Conservation (phyloP, 2,888 invertebrate species). For the Galeopsomyia nigrocyanea region DNA sequence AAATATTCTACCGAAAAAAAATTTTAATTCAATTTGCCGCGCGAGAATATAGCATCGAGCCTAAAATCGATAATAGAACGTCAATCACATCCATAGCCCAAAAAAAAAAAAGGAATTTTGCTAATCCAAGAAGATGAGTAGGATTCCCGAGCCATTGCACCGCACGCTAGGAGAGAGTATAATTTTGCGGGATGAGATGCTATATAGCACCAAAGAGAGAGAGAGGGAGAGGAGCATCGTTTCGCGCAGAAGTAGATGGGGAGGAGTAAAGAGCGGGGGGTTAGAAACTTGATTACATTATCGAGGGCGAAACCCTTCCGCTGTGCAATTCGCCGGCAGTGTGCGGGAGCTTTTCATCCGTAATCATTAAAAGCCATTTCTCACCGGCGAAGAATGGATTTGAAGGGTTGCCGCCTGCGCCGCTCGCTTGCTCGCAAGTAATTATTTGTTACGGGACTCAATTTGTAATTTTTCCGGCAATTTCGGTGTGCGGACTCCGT, state of each 20-base stretch:
- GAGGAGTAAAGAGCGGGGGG: conserved; percentile 20
- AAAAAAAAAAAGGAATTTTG: not conserved
- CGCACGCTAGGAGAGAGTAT: too few relatives aligned
- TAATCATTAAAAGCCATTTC: conserved; percentile 45
- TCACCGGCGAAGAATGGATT: conserved; percentile 44
- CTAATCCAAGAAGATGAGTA: too few relatives aligned
- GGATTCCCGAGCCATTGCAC: too few relatives aligned
- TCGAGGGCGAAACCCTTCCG: conserved; percentile 42
- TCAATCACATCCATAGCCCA: too few relatives aligned
- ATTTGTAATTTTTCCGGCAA: conserved; percentile 39
- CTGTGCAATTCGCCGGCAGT: conserved; percentile 22
- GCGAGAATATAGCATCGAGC: too few relatives aligned
- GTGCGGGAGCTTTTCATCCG: conserved; percentile 29
- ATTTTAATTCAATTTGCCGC: too few relatives aligned
- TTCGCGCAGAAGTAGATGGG: too few relatives aligned
- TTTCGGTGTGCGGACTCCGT: too few relatives aligned
- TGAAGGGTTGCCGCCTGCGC: conserved; percentile 31
- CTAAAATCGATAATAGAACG: conserved; percentile 12
- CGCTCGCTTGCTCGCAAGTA: not conserved
- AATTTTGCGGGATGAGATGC: too few relatives aligned
- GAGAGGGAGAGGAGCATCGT: too few relatives aligned
- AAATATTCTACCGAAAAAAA: too few relatives aligned
- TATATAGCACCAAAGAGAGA: too few relatives aligned
- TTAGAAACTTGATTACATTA: conserved; percentile 48
- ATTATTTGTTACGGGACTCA: conserved; percentile 37